Evolutionary conservation across 2,113 vertebrate genomes (phyloP).

Genomic region (Melanostigma gelatinosum): DNA sequence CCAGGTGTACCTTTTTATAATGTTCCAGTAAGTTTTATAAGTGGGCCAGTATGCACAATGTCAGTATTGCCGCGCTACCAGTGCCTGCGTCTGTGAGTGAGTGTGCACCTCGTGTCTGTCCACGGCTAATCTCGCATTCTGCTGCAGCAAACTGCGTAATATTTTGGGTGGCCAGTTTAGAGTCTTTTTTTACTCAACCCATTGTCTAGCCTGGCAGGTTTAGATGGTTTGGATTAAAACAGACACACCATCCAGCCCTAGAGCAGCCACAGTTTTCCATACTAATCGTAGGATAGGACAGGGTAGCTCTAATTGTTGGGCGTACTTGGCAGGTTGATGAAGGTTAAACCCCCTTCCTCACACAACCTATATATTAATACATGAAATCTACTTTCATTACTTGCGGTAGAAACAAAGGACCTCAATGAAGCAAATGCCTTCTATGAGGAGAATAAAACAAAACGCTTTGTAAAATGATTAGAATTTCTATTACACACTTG

Average conservation of each 20-base stretch:
- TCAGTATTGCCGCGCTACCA: neutral
- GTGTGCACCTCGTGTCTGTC: too few species aligned
- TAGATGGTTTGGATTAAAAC: neutral
- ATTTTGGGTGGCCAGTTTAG: too few species aligned
- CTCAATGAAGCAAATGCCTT: conserved; percentile 20
- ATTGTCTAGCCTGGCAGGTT: neutral
- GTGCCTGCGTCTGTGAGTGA: too few species aligned
- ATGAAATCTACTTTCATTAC: conserved; percentile 6
- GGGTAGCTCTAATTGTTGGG: neutral
- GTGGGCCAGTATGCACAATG: neutral
- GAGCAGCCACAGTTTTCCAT: neutral
- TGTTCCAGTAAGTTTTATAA: neutral
- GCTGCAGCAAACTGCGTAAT: too few species aligned
- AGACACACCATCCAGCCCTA: neutral
- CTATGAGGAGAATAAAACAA: neutral
- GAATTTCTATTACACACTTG: conserved; percentile 50
- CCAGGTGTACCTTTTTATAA: too few species aligned
- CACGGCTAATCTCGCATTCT: too few species aligned
- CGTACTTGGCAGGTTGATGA: neutral
- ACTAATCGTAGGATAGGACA: neutral
- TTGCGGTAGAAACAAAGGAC: neutral
- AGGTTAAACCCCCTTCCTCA: neutral
- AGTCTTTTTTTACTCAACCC: too few species aligned
- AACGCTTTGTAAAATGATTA: conserved; percentile 36
- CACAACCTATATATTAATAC: neutral